A percentile compares a stretch with the other conserved stretches of the same genome.
phyloP scores from a whole-genome alignment of 2,888 invertebrate species.

The Morpho deidamia region DNA sequence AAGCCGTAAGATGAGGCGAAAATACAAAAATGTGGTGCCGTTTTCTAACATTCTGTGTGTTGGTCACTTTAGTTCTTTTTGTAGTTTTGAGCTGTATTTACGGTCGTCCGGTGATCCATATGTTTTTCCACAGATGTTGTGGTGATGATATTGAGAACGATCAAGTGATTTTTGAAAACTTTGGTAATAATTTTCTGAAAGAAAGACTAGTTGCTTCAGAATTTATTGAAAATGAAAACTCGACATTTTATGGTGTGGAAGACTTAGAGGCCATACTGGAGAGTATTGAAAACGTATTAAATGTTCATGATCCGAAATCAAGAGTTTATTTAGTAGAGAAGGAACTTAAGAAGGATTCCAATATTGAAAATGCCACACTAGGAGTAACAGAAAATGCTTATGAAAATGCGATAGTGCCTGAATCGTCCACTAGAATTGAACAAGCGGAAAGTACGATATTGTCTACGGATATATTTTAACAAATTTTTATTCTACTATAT shows the following conservation, averaged over 20 bases:
- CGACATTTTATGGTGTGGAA: slow-evolving; percentile 7
- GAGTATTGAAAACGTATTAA: slow-evolving; percentile 1
- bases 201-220: slow-evolving; percentile 50
- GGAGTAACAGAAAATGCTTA: neutral
- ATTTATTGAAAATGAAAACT: slow-evolving; percentile 31
- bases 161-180: slow-evolving; percentile 55
- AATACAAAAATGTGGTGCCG: slow-evolving; percentile 62
- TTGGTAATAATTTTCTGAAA: slow-evolving; percentile 52
- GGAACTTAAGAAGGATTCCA: neutral
- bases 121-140: slow-evolving; percentile 58
- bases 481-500: too few relatives aligned
- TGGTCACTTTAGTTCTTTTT: slow-evolving; percentile 53
- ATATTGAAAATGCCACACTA: neutral
- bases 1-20: slow-evolving; percentile 23
- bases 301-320: slow-evolving; percentile 15
- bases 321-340: neutral
- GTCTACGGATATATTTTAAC: neutral
- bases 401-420: neutral
- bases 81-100: slow-evolving; percentile 55
- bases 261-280: neutral
- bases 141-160: slow-evolving; percentile 62
- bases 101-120: slow-evolving; percentile 49
- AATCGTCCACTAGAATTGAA: too few relatives aligned
- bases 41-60: slow-evolving; percentile 54
- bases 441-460: neutral